Base-by-base conservation (phyloP, 2,113 vertebrate genomes). In the Sinocyclocheilus rhinocerous region DNA sequence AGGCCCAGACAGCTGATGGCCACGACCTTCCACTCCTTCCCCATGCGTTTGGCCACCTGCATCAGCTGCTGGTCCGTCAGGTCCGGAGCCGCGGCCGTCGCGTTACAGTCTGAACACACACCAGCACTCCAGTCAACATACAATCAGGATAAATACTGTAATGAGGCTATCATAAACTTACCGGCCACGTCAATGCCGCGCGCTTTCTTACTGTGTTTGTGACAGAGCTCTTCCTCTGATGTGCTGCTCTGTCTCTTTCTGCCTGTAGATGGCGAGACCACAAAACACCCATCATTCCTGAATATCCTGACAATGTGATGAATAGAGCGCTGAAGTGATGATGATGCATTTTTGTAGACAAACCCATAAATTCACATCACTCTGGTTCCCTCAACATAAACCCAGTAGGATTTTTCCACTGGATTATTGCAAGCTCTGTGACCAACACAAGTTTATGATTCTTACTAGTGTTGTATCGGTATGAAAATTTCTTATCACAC, bases 61-160 rank as follows among this genome's bases (percentile, higher is more conserved):
- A 96, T 92, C 75, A 97, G 92, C 91, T 96, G 94, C 9, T 92
- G 87, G 36, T 96, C 96, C 0, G 95, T 95, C 73, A 96, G 84
- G 4, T 90, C 75, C 4, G 42, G 48, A 39, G 29, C 50, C 50
- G 4, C 4, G 48, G 3, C 29, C 15, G 29, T 3, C 4, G 7
- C 12, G 1, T 69, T 2, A 52, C 81, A 70, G 26, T 82, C 81
- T 59, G 65, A 61, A 12, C 3, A 16, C 18, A 57, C 22, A 79
- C 24, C 29, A 20, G 50, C n/a, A 0, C 20, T 5, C 45, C 36
- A 22, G 81, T 45, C 6, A 76, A 59, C 15, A 69, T 3, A 69
- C 3, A 48, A 63, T 33, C 50, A 24, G 22, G 24, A 81, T 6
- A 15, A 67, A 24, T 26, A 8, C 75, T 29, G 26, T 5, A 15